Evolutionary conservation across 1,140 invertebrate species (phyloP), one percentile per base, ranked within the genome.

Genomic region (Pseudachorutes palmiensis): DNA sequence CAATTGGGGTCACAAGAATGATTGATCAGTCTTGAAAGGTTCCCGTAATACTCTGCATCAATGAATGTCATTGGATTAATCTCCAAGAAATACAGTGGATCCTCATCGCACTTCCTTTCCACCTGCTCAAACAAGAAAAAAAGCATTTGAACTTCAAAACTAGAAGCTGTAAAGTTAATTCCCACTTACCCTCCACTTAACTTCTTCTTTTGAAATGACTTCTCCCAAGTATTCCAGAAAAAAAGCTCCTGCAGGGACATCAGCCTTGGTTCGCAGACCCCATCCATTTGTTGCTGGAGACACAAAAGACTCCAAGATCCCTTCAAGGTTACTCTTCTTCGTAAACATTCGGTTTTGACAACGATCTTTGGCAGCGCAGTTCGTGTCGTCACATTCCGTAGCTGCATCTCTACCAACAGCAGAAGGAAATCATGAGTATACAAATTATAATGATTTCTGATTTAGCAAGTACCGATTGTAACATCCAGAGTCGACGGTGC

Each of bases 1-100:
- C 71, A 70, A 29, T 72, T 72, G 0, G 71, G 71, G 1, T 67
- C 62, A 61, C 71, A 72, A 0, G 68, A 70, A 31, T 72, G 71
- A 32, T 72, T 72, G 2, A 72, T 72, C 1, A 72, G 66, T 26
- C 71, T 12, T 1, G 65, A 55, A 1, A 70, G n/a, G 32, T 70
- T 72, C 24, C 71, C 71, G 26, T 24, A n/a, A 48, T 63, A 72
- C 36, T 72, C 71, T 0, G 71, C 71, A 36, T 72, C 71, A 26
- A 72, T 72, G 49, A 48, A 72, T 2, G 24, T 28, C 14, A 57
- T 45, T 0, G 60, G 49, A 24, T 60, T 58, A 14, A 72, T 41
- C 33, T 72, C 71, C 33, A 72, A 29, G 64, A 72, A 49, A 28
- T 72, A 72, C 1, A 67, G n/a, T 2, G 71, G 58, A 31, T 72